Evolutionary conservation across 1,140 invertebrate species (phyloP).

Genomic region (Drosophila ohnishii): DNA sequence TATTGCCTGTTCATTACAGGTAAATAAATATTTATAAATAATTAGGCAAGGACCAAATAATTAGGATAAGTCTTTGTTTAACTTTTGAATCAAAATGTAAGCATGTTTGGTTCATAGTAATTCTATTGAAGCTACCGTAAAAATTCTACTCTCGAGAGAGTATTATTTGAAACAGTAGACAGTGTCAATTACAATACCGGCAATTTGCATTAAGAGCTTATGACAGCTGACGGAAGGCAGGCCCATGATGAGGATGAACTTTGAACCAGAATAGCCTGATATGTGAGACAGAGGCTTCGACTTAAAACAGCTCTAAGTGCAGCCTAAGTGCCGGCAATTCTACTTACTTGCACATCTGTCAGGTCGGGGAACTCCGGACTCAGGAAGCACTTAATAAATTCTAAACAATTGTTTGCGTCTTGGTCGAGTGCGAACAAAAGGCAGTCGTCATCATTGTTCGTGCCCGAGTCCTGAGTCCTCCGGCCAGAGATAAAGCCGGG

Average conservation of each 20-base stretch:
- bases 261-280: slow-evolving; percentile 42
- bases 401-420: slow-evolving; percentile 66
- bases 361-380: slow-evolving; percentile 29
- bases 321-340: slow-evolving; percentile 49
- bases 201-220: slow-evolving; percentile 60
- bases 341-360: slow-evolving; percentile 45
- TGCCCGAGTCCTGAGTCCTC: neutral
- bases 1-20: slow-evolving; percentile 9
- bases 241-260: slow-evolving; percentile 47
- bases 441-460: slow-evolving; percentile 48
- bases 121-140: neutral
- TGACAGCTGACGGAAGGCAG: slow-evolving; percentile 16
- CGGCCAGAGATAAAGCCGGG: slow-evolving; percentile 19
- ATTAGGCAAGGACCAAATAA: slow-evolving; percentile 9
- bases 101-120: neutral
- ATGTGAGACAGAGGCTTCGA: slow-evolving; percentile 25
- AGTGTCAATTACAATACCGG: slow-evolving; percentile 34
- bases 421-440: slow-evolving; percentile 59
- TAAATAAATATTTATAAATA: slow-evolving; percentile 41
- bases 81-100: no score
- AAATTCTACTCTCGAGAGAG: neutral
- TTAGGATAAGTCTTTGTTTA: neutral
- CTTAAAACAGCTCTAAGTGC: slow-evolving; percentile 53
- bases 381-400: slow-evolving; percentile 78
- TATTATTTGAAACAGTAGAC: slow-evolving; percentile 2